A percentile compares a stretch with the other conserved stretches of the same genome.
Evolutionary conservation across 2,797 vertebrate genomes (phyloP).

Genomic region (Vespertilio murinus): DNA sequence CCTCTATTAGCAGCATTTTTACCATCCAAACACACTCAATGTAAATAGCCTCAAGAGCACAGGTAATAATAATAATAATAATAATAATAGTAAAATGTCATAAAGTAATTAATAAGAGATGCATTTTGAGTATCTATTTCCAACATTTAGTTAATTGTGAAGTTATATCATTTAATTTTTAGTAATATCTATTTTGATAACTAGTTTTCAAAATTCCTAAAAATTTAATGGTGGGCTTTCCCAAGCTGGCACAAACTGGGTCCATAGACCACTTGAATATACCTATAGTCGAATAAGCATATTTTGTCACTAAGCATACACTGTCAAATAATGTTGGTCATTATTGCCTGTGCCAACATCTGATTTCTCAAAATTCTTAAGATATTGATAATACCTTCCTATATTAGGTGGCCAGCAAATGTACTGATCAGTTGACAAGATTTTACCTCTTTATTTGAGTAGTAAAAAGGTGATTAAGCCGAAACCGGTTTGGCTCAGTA

Average conservation of each 20-base stretch:
- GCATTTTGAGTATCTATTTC: background rate
- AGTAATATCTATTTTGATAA: background rate
- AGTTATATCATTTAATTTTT: background rate
- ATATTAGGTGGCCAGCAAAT: background rate
- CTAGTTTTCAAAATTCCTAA: background rate
- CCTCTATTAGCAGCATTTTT: fast-evolving
- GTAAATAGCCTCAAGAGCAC: background rate
- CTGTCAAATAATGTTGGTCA: background rate
- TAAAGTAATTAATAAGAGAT: background rate
- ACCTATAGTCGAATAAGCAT: background rate
- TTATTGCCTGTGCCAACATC: background rate
- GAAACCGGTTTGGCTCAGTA: too few relatives aligned
- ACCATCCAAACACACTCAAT: fast-evolving
- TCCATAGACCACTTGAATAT: background rate
- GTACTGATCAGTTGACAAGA: background rate
- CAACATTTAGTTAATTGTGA: background rate
- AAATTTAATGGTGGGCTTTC: background rate
- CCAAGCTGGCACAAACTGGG: background rate
- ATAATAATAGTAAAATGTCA: background rate
- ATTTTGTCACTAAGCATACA: background rate
- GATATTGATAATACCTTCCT: background rate
- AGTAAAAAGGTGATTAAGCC: too few relatives aligned
- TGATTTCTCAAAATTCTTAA: background rate
- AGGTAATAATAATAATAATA: background rate
- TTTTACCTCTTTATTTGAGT: background rate